Percentiles rank a stretch among this genome's conserved stretches.
These are phyloP conservation scores for Callorhinus ursinus DNA, from an alignment of 2,113 vertebrate species.

Conservation along the genomic window DNA sequence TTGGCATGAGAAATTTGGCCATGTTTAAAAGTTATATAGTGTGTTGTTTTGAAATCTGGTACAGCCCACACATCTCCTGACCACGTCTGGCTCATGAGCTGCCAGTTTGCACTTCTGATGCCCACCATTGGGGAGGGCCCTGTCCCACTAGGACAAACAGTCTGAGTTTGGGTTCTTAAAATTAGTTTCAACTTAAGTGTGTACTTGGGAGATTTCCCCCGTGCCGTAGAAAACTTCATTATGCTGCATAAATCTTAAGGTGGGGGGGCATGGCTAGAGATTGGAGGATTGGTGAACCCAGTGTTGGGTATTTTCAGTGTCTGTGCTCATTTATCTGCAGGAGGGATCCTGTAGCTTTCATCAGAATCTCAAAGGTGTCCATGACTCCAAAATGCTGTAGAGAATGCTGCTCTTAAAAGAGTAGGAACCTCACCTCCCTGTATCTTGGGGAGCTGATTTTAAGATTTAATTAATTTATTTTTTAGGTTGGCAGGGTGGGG, in stretches of 20 bases:
- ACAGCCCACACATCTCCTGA: neutral
- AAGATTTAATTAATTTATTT: neutral
- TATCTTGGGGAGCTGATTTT: neutral
- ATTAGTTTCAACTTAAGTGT: neutral
- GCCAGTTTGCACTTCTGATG: neutral
- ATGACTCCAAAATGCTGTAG: neutral
- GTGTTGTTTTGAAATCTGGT: neutral
- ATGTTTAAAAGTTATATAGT: neutral
- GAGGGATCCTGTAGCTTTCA: neutral
- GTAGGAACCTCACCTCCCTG: neutral
- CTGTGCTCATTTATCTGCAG: neutral
- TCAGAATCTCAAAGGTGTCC: neutral
- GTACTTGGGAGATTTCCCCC: neutral
- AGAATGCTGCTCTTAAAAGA: neutral
- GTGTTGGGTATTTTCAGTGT: neutral
- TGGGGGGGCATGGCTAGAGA: neutral
- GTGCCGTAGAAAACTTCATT: neutral
- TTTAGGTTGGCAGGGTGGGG: neutral
- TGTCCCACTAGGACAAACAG: neutral
- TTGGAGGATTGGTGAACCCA: neutral
- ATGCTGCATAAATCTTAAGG: neutral
- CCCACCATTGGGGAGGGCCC: rapidly evolving
- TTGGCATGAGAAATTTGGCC: neutral
- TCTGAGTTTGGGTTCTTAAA: neutral
- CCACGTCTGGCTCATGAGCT: neutral